Percentiles rank a stretch among this genome's conserved stretches.
Evolutionary conservation across 2,888 invertebrate species (phyloP).

Genomic region (Drosophila pseudotalamancana): DNA sequence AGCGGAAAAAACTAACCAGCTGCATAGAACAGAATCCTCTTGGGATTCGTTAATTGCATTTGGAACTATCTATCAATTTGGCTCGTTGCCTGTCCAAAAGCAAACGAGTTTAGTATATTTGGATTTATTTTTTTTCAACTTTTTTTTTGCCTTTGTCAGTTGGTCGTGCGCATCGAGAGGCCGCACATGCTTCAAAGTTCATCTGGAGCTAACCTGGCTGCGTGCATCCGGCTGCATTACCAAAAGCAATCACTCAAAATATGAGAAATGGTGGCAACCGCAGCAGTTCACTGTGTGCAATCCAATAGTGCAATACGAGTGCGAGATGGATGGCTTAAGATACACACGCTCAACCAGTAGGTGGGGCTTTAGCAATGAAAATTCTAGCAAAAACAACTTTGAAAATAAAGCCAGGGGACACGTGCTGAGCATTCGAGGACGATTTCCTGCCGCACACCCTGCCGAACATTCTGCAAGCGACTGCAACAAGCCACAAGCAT

Average conservation of each 20-base stretch:
- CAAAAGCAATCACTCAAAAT: conserved; percentile 78
- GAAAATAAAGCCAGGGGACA: conserved; percentile 68
- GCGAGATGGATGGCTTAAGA: conserved; percentile 46
- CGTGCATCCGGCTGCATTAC: conserved; percentile 63
- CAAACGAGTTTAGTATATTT: conserved; percentile 20
- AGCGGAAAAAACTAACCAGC: conserved; percentile 56
- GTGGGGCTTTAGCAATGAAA: conserved; percentile 35
- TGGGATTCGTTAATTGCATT: conserved; percentile 63
- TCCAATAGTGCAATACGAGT: conserved; percentile 31
- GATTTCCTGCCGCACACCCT: conserved; percentile 15
- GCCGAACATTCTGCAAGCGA: conserved; percentile 45
- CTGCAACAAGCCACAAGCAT: conserved; percentile 74
- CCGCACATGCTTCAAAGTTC: conserved; percentile 40
- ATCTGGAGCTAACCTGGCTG: conserved; percentile 32
- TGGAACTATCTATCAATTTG: conserved; percentile 56
- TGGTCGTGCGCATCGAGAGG: conserved; percentile 21
- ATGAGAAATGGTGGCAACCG: conserved; percentile 71
- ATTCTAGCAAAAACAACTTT: conserved; percentile 53
- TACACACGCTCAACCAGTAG: conserved; percentile 16
- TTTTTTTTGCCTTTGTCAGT: background rate
- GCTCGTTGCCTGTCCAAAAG: conserved; percentile 29
- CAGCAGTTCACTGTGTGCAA: conserved; percentile 60
- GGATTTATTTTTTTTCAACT: background rate
- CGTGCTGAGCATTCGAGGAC: conserved; percentile 66
- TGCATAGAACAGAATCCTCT: conserved; percentile 3